These are phyloP conservation scores for Papilio glaucus DNA, from an alignment of 1,140 invertebrate species.

Conservation along the genomic window DNA sequence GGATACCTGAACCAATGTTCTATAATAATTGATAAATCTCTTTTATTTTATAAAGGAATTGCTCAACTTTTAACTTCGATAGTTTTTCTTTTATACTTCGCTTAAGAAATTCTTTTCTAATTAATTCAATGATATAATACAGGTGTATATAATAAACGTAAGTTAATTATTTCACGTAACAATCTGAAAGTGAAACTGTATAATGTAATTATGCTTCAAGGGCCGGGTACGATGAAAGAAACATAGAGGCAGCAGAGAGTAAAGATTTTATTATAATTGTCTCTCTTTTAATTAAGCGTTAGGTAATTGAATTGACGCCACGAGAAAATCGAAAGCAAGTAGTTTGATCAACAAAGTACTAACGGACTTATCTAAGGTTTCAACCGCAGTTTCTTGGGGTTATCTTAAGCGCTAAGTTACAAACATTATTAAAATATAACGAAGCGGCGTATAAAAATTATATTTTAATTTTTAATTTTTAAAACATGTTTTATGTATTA, in stretches of 20 bases:
- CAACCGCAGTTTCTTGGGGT: background rate
- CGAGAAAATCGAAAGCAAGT: background rate
- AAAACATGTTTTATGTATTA: too few relatives aligned
- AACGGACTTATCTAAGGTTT: slow-evolving; percentile 27
- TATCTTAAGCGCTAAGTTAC: background rate
- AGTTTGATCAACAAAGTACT: background rate
- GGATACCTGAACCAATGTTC: too few relatives aligned
- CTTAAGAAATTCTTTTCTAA: background rate
- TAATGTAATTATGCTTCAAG: background rate
- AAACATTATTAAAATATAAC: background rate
- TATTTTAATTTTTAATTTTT: too few relatives aligned
- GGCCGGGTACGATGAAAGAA: background rate
- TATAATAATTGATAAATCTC: too few relatives aligned
- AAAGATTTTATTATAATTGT: background rate
- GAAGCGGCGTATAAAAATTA: too few relatives aligned
- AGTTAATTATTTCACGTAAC: background rate
- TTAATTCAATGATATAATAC: background rate
- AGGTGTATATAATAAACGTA: background rate
- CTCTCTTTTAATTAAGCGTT: background rate
- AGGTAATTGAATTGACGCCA: background rate
- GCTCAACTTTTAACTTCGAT: background rate
- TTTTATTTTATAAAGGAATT: background rate
- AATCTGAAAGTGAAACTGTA: background rate
- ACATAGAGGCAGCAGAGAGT: background rate
- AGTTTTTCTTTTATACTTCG: background rate